Base-by-base conservation (phyloP, 2,888 invertebrate species). In the Hylaea fasciaria region DNA sequence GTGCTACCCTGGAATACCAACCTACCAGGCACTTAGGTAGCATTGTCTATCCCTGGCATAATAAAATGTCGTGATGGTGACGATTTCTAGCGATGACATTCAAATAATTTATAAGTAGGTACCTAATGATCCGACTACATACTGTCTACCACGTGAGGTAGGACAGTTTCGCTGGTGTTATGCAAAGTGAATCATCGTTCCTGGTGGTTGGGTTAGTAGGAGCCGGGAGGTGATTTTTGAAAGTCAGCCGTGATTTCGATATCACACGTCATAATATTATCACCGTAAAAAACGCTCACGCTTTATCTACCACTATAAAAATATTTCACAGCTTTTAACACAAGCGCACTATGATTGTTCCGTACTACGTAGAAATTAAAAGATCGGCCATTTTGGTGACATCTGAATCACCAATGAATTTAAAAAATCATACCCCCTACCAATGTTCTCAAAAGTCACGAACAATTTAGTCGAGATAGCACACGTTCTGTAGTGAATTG, bases 131-230 rank as follows among this genome's bases (percentile, higher is more conserved):
- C 22, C n/a, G 28, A 52, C 5, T 2, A 37, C n/a, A n/a, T n/a
- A n/a, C 35, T 11, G 35, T 11, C 11, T 35, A 35, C 35, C 35
- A 11, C 35, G 9, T 11, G 35, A n/a, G n/a, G n/a, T 35, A 9
- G 35, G 11, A 35, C 11, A 3, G 35, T 35, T 9, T 35, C 35
- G 11, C 35, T 8, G 35, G 1, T 11, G 11, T 35, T 35, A 35
- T 35, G 22, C 22, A 37, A 52, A 35, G 35, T 11, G 17, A 44
- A 52, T 44, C 44, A 52, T 52, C 52, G 52, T 52, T 32, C 11
- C 35, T 7, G 9, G 35, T 35, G 11, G 9, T 9, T 35, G 9
- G 10, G 35, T 11, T 11, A 35, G 3, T 9, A 11, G 35, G n/a
- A n/a, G n/a, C n/a, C n/a, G n/a, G n/a, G n/a, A n/a, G n/a, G n/a